A percentile compares a stretch with the other conserved stretches of the same genome.
Conservation (phyloP, 2,113 vertebrate species). For the Trogon melanurus region DNA sequence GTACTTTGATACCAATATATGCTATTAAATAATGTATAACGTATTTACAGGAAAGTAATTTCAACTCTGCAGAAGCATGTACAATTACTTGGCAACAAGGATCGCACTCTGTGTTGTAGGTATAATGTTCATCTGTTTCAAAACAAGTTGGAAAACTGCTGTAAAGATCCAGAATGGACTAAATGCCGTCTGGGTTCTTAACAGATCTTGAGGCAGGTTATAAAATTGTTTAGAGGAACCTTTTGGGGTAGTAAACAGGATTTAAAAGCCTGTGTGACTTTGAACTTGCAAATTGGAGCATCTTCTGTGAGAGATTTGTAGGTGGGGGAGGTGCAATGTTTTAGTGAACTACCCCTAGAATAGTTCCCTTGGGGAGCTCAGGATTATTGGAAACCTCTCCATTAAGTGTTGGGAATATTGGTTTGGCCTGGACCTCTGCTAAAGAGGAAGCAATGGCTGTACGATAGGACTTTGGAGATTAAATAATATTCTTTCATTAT, state of each 20-base stretch:
- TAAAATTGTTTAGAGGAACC: constrained; percentile 14
- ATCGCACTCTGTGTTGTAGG: not conserved
- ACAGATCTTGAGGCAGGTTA: not conserved
- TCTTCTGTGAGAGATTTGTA: not conserved
- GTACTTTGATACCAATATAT: constrained; percentile 42
- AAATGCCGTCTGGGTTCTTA: not conserved
- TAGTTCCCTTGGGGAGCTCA: not conserved
- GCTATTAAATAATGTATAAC: constrained; percentile 61
- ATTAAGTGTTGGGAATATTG: constrained; percentile 2
- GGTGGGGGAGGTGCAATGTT: not conserved
- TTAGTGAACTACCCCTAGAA: not conserved
- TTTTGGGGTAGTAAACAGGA: not conserved
- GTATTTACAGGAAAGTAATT: constrained; percentile 58
- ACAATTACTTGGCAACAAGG: not conserved
- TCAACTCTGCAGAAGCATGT: not conserved
- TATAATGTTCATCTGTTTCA: not conserved
- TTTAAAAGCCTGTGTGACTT: not conserved
- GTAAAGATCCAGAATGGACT: not conserved
- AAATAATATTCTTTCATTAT: constrained; percentile 21
- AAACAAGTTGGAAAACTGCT: not conserved
- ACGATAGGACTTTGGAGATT: constrained; percentile 1
- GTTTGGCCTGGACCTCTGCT: not conserved
- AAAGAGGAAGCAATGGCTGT: not conserved
- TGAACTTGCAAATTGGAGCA: not conserved
- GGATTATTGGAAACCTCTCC: constrained; percentile 46